Evolutionary conservation across 2,113 vertebrate genomes (phyloP).

Genomic region (Actinemys pallida): DNA sequence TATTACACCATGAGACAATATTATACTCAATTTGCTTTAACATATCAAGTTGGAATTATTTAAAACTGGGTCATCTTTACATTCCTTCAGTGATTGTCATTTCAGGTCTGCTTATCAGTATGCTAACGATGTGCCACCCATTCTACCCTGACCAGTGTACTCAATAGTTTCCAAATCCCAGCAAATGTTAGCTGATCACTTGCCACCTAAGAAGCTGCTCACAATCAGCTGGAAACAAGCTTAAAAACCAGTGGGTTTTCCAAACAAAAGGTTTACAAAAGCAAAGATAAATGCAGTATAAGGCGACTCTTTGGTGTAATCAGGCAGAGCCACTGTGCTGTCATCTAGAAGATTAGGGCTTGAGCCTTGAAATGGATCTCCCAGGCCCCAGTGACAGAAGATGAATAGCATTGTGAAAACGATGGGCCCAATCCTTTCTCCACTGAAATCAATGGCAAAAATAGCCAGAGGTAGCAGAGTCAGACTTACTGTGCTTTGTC

Average conservation of each 20-base stretch:
- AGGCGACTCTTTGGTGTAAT: not conserved
- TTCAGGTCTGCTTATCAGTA: not conserved
- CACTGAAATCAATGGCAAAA: not conserved
- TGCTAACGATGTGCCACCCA: not conserved
- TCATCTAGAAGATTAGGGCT: not conserved
- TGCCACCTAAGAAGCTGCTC: not conserved
- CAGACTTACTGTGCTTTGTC: not conserved
- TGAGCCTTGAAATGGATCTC: conserved; percentile 22
- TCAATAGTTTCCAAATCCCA: conserved; percentile 1
- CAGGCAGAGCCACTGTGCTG: not conserved
- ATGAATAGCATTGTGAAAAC: not conserved
- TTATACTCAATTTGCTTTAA: not conserved
- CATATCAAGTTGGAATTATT: not conserved
- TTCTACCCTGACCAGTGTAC: not conserved
- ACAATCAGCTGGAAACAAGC: not conserved
- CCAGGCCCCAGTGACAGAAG: not conserved
- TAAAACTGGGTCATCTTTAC: not conserved
- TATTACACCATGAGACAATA: not conserved
- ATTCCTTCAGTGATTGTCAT: not conserved
- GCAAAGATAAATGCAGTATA: not conserved
- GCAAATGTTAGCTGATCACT: not conserved
- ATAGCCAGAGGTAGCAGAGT: not conserved
- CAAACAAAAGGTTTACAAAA: conserved; percentile 5
- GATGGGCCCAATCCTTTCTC: not conserved
- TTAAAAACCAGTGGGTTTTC: not conserved